Conservation (phyloP, 2,113 vertebrate species). For the Falcunculus frontatus region DNA sequence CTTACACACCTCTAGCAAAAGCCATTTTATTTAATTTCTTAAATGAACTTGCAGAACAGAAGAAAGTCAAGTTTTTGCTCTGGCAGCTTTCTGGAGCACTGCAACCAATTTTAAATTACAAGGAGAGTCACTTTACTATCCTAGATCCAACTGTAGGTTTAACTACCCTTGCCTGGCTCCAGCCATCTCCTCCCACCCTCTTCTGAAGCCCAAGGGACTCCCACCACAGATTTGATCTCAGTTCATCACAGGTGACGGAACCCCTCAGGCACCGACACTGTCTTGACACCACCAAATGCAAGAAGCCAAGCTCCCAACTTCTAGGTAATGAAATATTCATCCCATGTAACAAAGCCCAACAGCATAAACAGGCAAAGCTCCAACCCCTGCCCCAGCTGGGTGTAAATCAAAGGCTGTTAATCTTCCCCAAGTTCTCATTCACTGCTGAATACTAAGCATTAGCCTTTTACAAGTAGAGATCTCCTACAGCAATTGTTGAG, state of each 20-base stretch:
- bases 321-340: neutral
- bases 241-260: neutral
- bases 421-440: neutral
- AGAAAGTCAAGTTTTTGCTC: neutral
- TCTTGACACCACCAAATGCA: neutral
- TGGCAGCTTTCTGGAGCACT: neutral
- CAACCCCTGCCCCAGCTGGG: neutral
- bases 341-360: neutral
- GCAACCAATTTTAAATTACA: neutral
- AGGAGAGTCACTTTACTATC: neutral
- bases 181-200: neutral
- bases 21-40: neutral
- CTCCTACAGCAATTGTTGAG: neutral
- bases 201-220: neutral
- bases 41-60: neutral
- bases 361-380: slow-evolving; percentile 23
- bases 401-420: slow-evolving; percentile 48
- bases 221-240: neutral
- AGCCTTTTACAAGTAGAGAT: neutral
- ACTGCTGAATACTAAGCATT: neutral
- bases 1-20: neutral
- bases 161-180: neutral
- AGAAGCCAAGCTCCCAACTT: neutral
- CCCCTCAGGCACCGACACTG: rapidly evolving
- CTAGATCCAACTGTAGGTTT: neutral